A percentile compares a stretch with the other conserved stretches of the same genome.
Conservation (phyloP, 2,888 invertebrate genomes). For the Cheilosia scutellata region DNA sequence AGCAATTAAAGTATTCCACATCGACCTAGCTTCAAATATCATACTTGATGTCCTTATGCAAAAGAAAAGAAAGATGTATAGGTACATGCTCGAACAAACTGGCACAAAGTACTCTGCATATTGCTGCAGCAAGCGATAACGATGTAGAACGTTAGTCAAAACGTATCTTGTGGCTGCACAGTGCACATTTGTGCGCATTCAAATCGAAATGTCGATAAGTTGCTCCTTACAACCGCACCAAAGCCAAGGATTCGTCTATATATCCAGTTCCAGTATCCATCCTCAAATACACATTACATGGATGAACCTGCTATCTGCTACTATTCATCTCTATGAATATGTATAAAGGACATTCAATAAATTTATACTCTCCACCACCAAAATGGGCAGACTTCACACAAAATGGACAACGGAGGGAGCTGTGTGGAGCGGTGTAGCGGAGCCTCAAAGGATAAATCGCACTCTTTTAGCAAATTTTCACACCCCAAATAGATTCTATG, state of each 20-base stretch:
- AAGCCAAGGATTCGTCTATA: constrained; percentile 42
- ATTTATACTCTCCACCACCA: constrained; percentile 36
- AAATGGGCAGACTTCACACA: not conserved
- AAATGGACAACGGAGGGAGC: no score
- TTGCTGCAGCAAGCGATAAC: constrained; percentile 64
- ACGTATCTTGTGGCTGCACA: constrained; percentile 64
- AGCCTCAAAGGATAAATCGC: constrained; percentile 73
- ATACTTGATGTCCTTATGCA: constrained; percentile 17
- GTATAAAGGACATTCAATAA: constrained; percentile 69
- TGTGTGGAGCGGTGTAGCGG: no score
- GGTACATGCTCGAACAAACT: constrained; percentile 25
- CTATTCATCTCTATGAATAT: constrained; percentile 61
- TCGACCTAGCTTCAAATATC: constrained; percentile 6
- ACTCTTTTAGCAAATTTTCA: constrained; percentile 68
- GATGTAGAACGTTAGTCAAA: constrained; percentile 42
- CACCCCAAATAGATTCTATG: constrained; percentile 70
- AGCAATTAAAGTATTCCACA: constrained; percentile 44
- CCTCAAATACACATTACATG: constrained; percentile 59
- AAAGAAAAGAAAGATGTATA: not conserved
- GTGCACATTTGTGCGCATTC: constrained; percentile 74
- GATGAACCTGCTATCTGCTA: constrained; percentile 57
- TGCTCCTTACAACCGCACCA: constrained; percentile 41
- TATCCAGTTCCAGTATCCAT: not conserved
- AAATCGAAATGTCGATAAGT: constrained; percentile 73
- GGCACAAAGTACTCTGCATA: constrained; percentile 42